Percentiles rank a stretch among this genome's conserved stretches.
Evolutionary conservation across 2,113 vertebrate genomes (phyloP).

Genomic region (Chiloscyllium plagiosum): DNA sequence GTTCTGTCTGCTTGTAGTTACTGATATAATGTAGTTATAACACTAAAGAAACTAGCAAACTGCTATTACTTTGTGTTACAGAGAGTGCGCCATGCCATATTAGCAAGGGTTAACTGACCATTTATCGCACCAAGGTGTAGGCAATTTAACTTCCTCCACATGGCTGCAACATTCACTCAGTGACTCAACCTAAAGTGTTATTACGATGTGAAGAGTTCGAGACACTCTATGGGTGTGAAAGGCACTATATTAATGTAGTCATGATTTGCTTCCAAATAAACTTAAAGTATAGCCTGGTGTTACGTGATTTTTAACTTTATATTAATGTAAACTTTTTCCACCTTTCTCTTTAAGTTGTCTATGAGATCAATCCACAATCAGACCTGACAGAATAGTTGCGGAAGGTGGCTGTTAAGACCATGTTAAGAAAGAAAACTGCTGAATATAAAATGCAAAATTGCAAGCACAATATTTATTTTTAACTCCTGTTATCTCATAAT

Average conservation of each 20-base stretch:
- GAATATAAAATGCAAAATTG: neutral
- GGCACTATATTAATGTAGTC: neutral
- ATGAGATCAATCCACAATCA: neutral
- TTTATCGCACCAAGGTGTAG: neutral
- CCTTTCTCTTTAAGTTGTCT: neutral
- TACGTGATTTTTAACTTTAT: too few relatives aligned
- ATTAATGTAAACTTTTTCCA: neutral
- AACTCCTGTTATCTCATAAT: neutral
- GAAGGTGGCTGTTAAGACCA: neutral
- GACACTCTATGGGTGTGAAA: neutral
- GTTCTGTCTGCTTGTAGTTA: neutral
- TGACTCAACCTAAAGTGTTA: neutral
- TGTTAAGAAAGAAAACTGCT: neutral
- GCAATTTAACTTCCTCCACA: neutral
- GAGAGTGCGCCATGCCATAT: neutral
- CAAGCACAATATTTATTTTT: neutral
- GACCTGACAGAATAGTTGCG: neutral
- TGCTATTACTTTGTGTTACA: neutral
- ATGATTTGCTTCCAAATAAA: too few relatives aligned
- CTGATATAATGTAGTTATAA: neutral
- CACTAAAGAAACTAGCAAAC: neutral
- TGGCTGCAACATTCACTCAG: neutral
- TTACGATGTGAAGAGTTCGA: neutral
- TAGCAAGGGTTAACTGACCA: neutral
- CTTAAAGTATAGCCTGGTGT: too few relatives aligned